Percentiles rank a stretch among this genome's conserved stretches.
Conservation (phyloP, 1,140 invertebrate species). For the Bombus turneri region DNA sequence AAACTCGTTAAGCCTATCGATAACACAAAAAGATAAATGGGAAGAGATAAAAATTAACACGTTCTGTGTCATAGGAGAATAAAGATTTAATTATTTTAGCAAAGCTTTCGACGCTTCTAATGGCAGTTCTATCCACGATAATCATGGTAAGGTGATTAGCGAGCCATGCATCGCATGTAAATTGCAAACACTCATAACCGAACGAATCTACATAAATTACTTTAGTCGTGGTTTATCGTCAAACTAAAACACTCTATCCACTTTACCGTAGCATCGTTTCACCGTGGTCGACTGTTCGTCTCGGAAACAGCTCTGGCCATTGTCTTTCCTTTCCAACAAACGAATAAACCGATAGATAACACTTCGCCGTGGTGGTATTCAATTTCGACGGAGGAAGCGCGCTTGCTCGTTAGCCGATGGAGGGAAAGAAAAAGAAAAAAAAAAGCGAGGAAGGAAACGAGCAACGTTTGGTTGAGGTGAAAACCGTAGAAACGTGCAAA, state of each 20-base stretch:
- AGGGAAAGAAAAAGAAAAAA: not conserved
- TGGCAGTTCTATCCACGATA: not conserved
- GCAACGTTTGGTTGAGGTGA: slow-evolving; percentile 13
- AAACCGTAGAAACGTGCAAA: slow-evolving; percentile 25
- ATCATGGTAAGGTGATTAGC: not conserved
- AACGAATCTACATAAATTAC: not conserved
- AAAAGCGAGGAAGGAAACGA: not conserved
- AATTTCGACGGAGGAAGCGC: slow-evolving; percentile 7
- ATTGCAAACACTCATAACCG: not conserved
- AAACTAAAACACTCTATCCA: not conserved
- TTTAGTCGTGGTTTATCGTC: no score
- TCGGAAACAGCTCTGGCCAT: not conserved
- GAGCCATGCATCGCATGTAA: not conserved
- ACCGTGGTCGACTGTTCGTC: not conserved
- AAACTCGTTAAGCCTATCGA: no score
- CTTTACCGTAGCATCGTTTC: not conserved
- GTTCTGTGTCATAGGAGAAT: not conserved
- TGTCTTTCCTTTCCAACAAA: not conserved
- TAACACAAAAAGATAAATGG: no score
- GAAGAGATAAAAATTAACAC: not conserved
- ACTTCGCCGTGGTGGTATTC: not conserved
- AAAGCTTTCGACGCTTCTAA: not conserved
- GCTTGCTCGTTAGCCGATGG: slow-evolving; percentile 1
- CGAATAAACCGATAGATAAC: slow-evolving; percentile 18
- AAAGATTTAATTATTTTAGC: not conserved